Base-by-base conservation (phyloP, 1,140 invertebrate genomes). In the Achroia grisella region DNA sequence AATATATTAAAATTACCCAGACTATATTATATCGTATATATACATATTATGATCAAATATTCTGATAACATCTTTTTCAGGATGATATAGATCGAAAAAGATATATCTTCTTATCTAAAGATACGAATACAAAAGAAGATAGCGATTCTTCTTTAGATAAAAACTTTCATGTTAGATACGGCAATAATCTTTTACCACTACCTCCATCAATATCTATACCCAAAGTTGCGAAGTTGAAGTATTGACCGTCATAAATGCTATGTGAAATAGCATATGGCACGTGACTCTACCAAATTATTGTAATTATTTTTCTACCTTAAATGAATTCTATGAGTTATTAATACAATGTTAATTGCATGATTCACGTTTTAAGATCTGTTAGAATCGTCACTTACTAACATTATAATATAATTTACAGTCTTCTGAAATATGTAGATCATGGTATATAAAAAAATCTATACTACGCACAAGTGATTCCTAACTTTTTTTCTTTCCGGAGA, bases 151-250 rank as follows among this genome's bases (percentile, higher is more conserved):
- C 67, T 45, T 30, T 71, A 49, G 70, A 87, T 65, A 76, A 80
- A 62, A 80, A 81, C 53, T 86, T 86, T 68, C 73, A 86, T 67
- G 66, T 67, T 71, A 83, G 88, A 88, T 86, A 88, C 72, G 79
- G 80, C 72, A 82, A 86, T 72, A 87, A 83, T 67, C 72, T 77
- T 62, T 80, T 71, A 66, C 88, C 73, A 39, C 75, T 77, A 78
- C 86, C 81, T 52, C 87, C 71, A 49, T 84, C 63, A 48, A 84
- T 85, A 62, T 68, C 63, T 53, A 87, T 81, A 66, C 87, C 86
- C 10, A 88, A 87, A 83, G 71, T 81, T 40, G 72, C 75, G 29
- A 73, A 85, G 48, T 67, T 52, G 13, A 45, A 48, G 48, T n/a
- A 37, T 37, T 37, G 35, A 37, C 14, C 14, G 6, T 23, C 6